Evolutionary conservation across 2,888 invertebrate species (phyloP), one percentile per base, ranked within the genome.

Genomic region (Capitulum mitella): DNA sequence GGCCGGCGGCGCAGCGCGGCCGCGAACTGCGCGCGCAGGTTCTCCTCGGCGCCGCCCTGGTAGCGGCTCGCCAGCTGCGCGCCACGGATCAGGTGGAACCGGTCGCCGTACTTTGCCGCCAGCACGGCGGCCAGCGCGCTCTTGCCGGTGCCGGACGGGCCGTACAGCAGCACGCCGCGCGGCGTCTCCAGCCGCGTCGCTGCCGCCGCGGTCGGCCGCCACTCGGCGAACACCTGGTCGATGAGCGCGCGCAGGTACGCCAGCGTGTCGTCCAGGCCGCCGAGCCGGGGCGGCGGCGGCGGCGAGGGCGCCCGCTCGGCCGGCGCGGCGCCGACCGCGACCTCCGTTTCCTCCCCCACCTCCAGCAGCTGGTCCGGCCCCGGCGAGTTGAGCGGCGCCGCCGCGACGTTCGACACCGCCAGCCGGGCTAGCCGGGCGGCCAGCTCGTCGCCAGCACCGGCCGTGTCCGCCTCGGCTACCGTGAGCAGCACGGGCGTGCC

Each of bases 41-140:
- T 76, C n/a, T 43, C 48, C 64, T 80, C 80, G 77, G 78, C 79
- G 32, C 79, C 78, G 26, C 80, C 80, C 16, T 77, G 79, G 61
- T 46, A 80, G 32, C 54, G n/a, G 32, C 70, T 70, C 58, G 34
- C 48, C 37, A 80, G 32, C 29, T 80, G 70, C 14, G 80, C 76
- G 32, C 46, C 58, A 5, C 70, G n/a, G 75, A 79, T 77, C 37
- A 77, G n/a, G 29, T 51, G 46, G 34, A 48, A 77, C 12, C 58
- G 16, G 51, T 26, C n/a, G 34, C 58, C 58, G 16, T 54, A 51
- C 16, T 37, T 19, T n/a, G 46, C 40, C 22, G 46, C 51, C 32
- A 61, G 26, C 32, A 32, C 61, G 2, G 43, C 14, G 19, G 78
- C 78, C 46, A 78, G 46, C 26, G 64, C 6, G 16, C 64, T 37